A percentile compares a stretch with the other conserved stretches of the same genome.
These are phyloP conservation scores for Gnatocerus cornutus DNA, from an alignment of 2,888 invertebrate species.

Conservation along the genomic window DNA sequence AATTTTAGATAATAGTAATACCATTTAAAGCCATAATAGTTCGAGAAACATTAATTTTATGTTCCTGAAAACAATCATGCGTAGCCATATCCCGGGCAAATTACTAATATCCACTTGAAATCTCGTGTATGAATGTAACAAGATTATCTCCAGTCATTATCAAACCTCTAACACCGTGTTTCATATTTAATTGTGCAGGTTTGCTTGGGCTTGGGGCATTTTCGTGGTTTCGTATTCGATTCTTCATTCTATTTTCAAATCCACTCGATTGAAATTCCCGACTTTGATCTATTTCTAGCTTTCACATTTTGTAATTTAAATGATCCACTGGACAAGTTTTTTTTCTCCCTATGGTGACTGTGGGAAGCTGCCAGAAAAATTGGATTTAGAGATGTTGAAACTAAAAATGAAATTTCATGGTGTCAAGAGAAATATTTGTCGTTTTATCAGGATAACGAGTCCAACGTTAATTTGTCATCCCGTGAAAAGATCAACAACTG, in stretches of 20 bases:
- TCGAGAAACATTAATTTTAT: conserved; percentile 8
- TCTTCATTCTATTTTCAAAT: too few relatives aligned
- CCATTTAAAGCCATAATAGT: conserved; percentile 4
- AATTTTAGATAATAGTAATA: conserved; percentile 17
- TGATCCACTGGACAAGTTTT: too few relatives aligned
- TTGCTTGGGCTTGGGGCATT: background rate
- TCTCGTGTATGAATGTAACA: conserved; percentile 8
- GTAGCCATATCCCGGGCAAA: conserved; percentile 8
- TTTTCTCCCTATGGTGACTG: too few relatives aligned
- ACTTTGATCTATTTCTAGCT: too few relatives aligned
- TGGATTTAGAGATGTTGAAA: background rate
- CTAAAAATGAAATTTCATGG: background rate
- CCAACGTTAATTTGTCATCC: conserved; percentile 32
- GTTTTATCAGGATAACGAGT: conserved; percentile 24
- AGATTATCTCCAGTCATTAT: conserved; percentile 25
- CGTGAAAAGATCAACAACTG: conserved; percentile 36
- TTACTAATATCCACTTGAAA: conserved; percentile 13
- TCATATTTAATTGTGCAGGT: conserved; percentile 21
- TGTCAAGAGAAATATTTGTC: conserved; percentile 8
- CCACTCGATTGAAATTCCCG: too few relatives aligned
- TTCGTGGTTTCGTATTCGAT: too few relatives aligned
- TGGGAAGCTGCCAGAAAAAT: too few relatives aligned
- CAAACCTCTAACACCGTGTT: conserved; percentile 19
- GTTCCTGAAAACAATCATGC: conserved; percentile 19
- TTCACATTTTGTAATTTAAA: too few relatives aligned